Evolutionary conservation across 2,797 vertebrate species (phyloP).

Genomic region (Crax fasciolata): DNA sequence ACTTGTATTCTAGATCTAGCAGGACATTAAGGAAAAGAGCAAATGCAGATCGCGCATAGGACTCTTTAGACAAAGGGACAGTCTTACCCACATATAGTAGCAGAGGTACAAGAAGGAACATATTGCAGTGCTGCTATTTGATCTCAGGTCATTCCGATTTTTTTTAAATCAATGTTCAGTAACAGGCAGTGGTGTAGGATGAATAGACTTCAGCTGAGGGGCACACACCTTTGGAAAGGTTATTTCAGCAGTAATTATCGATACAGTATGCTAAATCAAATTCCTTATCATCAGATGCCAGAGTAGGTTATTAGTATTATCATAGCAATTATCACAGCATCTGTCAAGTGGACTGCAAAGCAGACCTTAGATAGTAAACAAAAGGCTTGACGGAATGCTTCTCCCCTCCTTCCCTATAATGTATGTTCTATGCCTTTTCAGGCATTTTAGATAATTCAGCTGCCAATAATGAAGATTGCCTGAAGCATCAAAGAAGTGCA

Average conservation of each 20-base stretch:
- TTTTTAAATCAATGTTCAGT: neutral
- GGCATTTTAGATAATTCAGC: neutral
- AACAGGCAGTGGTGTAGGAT: neutral
- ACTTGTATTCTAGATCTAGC: neutral
- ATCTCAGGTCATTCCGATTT: neutral
- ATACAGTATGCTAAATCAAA: neutral
- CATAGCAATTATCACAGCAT: rapidly evolving
- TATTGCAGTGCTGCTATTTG: neutral
- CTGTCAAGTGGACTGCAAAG: neutral
- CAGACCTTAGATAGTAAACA: neutral
- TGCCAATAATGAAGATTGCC: neutral
- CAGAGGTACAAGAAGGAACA: neutral
- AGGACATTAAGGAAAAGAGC: neutral
- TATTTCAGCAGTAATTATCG: neutral
- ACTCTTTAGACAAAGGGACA: neutral
- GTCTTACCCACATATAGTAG: neutral
- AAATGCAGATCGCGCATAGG: neutral
- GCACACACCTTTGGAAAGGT: neutral
- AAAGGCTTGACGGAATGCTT: neutral
- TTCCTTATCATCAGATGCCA: conserved; percentile 2
- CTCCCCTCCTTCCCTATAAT: neutral
- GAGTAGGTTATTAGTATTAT: conserved; percentile 1
- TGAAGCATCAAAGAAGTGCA: neutral
- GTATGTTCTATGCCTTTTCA: neutral
- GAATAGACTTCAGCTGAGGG: neutral